These are phyloP conservation scores for Anser cygnoides DNA, from an alignment of 2,113 vertebrate genomes.

Conservation along the genomic window DNA sequence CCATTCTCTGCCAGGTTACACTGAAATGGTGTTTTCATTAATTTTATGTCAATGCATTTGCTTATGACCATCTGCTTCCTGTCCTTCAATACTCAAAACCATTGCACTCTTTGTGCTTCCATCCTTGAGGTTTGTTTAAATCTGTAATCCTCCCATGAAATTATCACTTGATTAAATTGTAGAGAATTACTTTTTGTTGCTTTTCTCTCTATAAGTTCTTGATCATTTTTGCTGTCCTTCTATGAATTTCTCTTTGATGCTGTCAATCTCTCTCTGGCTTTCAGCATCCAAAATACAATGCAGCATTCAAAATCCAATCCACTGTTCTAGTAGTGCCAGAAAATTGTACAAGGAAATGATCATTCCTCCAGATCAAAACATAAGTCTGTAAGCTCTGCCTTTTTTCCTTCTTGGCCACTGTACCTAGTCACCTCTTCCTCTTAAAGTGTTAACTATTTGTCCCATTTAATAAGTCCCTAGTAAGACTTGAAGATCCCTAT, in stretches of 20 bases:
- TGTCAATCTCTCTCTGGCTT: constrained; percentile 6
- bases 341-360: neutral
- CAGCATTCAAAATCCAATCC: neutral
- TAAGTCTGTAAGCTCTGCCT: neutral
- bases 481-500: neutral
- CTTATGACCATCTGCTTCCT: constrained; percentile 42
- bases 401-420: neutral
- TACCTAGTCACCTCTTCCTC: neutral
- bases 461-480: neutral
- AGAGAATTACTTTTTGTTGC: neutral
- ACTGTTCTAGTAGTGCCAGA: neutral
- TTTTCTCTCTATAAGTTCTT: neutral
- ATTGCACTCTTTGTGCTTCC: constrained; percentile 12
- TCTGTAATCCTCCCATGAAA: constrained; percentile 46
- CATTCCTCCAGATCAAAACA: neutral
- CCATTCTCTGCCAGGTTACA: neutral
- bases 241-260: neutral
- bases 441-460: neutral
- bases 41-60: constrained; percentile 23
- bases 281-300: neutral
- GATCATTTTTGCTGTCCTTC: neutral
- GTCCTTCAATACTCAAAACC: constrained; percentile 42
- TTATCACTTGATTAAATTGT: constrained; percentile 45
- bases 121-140: constrained; percentile 7
- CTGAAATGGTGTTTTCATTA: constrained; percentile 41